These are phyloP conservation scores for Euplexia lucipara DNA, from an alignment of 2,888 invertebrate species.

Conservation along the genomic window DNA sequence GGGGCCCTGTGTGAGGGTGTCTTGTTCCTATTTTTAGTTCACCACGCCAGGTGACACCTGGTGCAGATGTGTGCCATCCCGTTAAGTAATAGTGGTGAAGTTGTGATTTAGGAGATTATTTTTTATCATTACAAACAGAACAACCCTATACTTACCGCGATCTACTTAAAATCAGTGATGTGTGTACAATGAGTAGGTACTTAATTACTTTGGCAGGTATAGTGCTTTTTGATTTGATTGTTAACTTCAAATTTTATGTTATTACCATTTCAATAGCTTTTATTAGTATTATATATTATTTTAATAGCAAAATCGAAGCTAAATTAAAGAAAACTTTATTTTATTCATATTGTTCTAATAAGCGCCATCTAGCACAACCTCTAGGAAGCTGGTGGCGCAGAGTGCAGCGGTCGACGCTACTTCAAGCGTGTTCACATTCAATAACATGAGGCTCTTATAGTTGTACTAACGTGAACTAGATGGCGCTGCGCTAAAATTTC, in stretches of 20 bases:
- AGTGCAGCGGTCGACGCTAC: not conserved
- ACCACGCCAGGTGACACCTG: slow-evolving; percentile 45
- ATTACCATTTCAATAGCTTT: too few relatives aligned
- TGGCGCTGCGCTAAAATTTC: slow-evolving; percentile 41
- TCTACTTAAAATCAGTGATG: too few relatives aligned
- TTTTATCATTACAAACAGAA: not conserved
- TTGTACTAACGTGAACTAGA: slow-evolving; percentile 22
- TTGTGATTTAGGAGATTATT: not conserved
- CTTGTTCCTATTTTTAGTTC: slow-evolving; percentile 25
- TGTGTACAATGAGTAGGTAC: too few relatives aligned
- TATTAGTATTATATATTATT: too few relatives aligned
- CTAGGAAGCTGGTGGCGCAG: not conserved
- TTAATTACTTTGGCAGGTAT: too few relatives aligned
- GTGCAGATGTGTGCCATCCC: slow-evolving; percentile 19
- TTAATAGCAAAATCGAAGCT: too few relatives aligned
- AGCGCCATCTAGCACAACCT: slow-evolving; percentile 50
- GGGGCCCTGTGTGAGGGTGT: slow-evolving; percentile 37
- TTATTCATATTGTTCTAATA: not conserved
- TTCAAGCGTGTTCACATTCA: not conserved
- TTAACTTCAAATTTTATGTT: too few relatives aligned
- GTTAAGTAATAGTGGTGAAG: slow-evolving; percentile 9
- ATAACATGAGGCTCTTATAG: slow-evolving; percentile 4
- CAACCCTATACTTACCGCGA: not conserved
- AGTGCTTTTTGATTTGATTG: too few relatives aligned
- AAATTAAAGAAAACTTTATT: too few relatives aligned